These are phyloP conservation scores for Calliphora vicina DNA, from an alignment of 1,140 invertebrate species.

Conservation along the genomic window DNA sequence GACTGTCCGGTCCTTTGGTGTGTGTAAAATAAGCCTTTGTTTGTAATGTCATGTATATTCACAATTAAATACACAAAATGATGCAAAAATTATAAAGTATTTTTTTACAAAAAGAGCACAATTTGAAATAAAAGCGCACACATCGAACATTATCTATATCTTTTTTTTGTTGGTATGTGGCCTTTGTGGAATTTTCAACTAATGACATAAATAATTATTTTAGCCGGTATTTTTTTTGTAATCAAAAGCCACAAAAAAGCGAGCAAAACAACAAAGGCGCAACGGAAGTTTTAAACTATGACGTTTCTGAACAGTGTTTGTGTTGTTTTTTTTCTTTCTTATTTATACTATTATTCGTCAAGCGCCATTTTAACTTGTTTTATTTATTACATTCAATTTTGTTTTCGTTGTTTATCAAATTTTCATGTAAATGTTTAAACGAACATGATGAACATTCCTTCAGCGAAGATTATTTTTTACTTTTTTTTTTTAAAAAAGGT, in stretches of 20 bases:
- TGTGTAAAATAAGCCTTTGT: no score
- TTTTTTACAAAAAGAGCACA: not conserved
- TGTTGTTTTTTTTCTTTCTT: not conserved
- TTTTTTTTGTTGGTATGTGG: slow-evolving; percentile 35
- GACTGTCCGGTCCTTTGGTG: no score
- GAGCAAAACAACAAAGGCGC: not conserved
- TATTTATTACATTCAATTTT: not conserved
- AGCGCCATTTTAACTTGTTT: slow-evolving; percentile 17
- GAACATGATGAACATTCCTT: not conserved
- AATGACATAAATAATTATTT: not conserved
- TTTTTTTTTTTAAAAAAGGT: not conserved
- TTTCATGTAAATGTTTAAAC: not conserved
- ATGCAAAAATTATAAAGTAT: no score
- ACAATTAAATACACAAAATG: no score
- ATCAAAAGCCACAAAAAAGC: not conserved
- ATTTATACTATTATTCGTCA: not conserved
- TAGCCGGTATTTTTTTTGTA: not conserved
- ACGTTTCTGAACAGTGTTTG: not conserved
- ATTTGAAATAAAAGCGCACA: not conserved
- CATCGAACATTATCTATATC: not conserved
- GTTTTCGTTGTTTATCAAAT: not conserved
- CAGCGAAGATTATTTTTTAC: not conserved
- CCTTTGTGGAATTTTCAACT: not conserved
- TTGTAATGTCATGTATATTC: no score
- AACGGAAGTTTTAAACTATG: slow-evolving; percentile 27